Percentiles rank a stretch among this genome's conserved stretches.
These are phyloP conservation scores for Hirundichthys speculiger DNA, from an alignment of 2,113 vertebrate genomes.

Conservation along the genomic window DNA sequence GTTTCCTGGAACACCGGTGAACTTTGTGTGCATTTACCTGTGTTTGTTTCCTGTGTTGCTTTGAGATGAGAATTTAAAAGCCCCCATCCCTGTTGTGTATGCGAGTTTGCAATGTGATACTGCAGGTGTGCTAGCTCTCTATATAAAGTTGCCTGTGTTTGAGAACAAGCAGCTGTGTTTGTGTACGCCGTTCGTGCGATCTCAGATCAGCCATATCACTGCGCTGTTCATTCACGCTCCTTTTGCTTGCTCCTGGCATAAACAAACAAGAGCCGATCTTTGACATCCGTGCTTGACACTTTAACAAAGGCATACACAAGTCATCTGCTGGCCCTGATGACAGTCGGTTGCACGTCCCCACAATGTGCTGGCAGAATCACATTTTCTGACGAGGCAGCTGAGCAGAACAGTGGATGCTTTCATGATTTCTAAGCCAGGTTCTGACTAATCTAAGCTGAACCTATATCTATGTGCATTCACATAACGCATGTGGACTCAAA, in stretches of 20 bases:
- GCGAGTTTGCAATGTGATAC: constrained; percentile 41
- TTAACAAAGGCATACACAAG: constrained; percentile 64
- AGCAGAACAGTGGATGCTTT: constrained; percentile 13
- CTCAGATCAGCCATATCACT: constrained; percentile 48
- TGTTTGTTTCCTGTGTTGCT: constrained; percentile 21
- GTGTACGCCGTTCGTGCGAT: constrained; percentile 25
- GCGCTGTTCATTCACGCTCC: constrained; percentile 15
- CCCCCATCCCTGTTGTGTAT: not conserved
- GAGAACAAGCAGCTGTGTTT: constrained; percentile 54
- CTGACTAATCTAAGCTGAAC: constrained; percentile 5
- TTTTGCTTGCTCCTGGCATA: constrained; percentile 41
- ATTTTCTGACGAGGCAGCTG: constrained; percentile 14
- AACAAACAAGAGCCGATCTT: constrained; percentile 60
- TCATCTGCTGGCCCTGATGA: constrained; percentile 17
- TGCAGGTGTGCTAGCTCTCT: constrained; percentile 42
- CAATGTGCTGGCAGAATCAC: constrained; percentile 5
- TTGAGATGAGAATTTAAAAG: constrained; percentile 27
- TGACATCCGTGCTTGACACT: constrained; percentile 66
- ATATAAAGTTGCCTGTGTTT: constrained; percentile 7
- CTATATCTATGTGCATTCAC: not conserved
- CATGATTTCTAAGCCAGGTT: constrained; percentile 34
- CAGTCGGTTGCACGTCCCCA: constrained; percentile 31
- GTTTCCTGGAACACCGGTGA: constrained; percentile 16
- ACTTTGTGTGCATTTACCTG: constrained; percentile 5
- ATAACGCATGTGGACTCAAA: constrained; percentile 44